Base-by-base conservation (phyloP, 2,888 invertebrate species). In the Polyploca ridens region DNA sequence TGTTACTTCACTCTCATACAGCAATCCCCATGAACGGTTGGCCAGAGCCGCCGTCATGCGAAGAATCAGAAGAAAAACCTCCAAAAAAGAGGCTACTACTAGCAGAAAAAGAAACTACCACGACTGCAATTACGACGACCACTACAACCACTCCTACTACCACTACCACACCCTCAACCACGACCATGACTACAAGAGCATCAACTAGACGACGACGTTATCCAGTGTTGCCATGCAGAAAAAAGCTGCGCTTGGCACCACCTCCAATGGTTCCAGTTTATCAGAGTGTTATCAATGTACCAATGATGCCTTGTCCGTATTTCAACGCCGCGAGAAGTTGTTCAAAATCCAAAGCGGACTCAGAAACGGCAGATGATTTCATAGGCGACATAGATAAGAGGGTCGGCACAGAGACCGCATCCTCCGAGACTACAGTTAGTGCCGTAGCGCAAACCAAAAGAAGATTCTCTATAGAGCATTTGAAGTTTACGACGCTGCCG, bases 11-110 rank as follows among this genome's bases (percentile, higher is more conserved):
- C n/a, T n/a, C n/a, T 16, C 16, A 11, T 60, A 16, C 60, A 60
- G 38, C 5, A 38, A 35, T 60, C 46, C 69, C 74, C 0, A 27
- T 27, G 27, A 70, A 68, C 4, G 77, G 78, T 13, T 89, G 88
- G 54, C 84, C 83, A 0, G 74, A 76, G 8, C 82, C 84, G 7
- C 83, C 83, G 3, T 64, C 72, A 3, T 87, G 88, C 67, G 75
- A 76, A 5, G 78, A 77, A 13, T 62, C 73, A 3, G 81, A 83
- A 33, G 74, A 75, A 4, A 49, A 63, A 33, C 62, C 65, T 0
- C 4, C 35, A 1, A 14, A 62, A 8, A 58, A 16, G 2, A 14
- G 62, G 14, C 59, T 33, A 11, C 65, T 16, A 6, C 10, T 1
- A 63, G 3, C 62, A 0, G 67, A 62, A 0, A 63, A 60, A 0